Percentiles rank a stretch among this genome's conserved stretches.
Evolutionary conservation across 2,888 invertebrate genomes (phyloP).

Genomic region (Mellilla xanthometata): DNA sequence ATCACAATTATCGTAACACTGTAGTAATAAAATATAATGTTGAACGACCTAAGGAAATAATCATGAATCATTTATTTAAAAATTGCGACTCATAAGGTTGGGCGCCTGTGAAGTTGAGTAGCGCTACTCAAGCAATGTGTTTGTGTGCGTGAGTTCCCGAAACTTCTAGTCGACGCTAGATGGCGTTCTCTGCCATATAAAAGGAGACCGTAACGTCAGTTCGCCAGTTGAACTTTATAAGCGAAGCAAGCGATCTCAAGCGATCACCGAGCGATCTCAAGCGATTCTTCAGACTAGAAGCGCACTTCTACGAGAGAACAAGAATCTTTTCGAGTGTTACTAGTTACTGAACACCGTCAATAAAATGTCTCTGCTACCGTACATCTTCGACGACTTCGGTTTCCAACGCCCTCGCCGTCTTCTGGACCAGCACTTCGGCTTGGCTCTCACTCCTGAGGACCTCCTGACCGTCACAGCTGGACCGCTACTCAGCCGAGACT

Average conservation of each 20-base stretch:
- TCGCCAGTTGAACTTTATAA: constrained; percentile 13
- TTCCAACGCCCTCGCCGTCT: constrained; percentile 56
- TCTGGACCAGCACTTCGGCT: constrained; percentile 79
- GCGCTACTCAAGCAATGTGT: not conserved
- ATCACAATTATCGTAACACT: too few relatives aligned
- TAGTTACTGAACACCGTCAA: not conserved
- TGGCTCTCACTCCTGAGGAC: constrained; percentile 76
- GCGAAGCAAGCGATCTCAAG: not conserved
- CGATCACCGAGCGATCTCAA: not conserved
- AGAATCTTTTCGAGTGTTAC: not conserved
- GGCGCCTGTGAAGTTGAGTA: constrained; percentile 4
- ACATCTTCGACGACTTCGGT: constrained; percentile 47
- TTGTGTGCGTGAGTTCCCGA: constrained; percentile 11
- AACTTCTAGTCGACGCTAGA: constrained; percentile 27
- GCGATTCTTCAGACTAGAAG: not conserved
- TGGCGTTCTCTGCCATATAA: constrained; percentile 20
- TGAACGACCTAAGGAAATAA: too few relatives aligned
- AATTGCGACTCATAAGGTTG: constrained; percentile 1
- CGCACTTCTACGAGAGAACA: not conserved
- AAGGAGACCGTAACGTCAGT: not conserved
- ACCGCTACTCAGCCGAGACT: constrained; percentile 52
- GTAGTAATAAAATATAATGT: too few relatives aligned
- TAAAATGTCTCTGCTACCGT: constrained; percentile 76
- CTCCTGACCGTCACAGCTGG: constrained; percentile 46
- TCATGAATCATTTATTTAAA: too few relatives aligned